Conservation (phyloP, 2,113 vertebrate species). For the Elanoides forficatus region DNA sequence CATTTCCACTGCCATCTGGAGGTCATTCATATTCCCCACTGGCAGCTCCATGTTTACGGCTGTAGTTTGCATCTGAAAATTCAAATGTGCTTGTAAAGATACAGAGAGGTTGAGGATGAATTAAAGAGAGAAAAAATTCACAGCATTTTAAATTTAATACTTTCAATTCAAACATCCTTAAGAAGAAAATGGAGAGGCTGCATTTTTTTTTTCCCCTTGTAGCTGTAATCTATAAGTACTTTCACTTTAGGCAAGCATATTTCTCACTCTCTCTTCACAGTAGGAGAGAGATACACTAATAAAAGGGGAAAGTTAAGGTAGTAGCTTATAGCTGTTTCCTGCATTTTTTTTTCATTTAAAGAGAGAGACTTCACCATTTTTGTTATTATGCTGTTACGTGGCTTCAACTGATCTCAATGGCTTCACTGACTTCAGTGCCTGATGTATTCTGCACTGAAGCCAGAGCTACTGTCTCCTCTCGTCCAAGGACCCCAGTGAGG, state of each 20-base stretch:
- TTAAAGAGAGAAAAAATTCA: constrained; percentile 6
- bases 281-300: constrained; percentile 23
- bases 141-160: background rate
- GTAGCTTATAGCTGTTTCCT: background rate
- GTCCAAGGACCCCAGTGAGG: background rate
- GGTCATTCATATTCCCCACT: background rate
- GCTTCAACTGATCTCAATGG: background rate
- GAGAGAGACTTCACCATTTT: background rate
- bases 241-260: constrained; percentile 36
- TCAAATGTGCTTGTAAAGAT: background rate
- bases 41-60: background rate
- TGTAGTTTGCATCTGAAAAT: background rate
- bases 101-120: background rate
- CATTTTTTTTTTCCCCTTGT: background rate
- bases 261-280: constrained; percentile 21
- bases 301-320: constrained; percentile 24
- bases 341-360: background rate
- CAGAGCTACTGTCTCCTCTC: background rate
- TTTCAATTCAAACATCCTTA: constrained; percentile 24
- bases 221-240: constrained; percentile 18
- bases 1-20: background rate
- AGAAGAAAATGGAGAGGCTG: constrained; percentile 17
- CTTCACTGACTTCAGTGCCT: background rate
- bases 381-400: background rate
- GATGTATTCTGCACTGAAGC: background rate